Conservation (phyloP, 2,797 vertebrate genomes). For the Myoxocephalus aenaeus region DNA sequence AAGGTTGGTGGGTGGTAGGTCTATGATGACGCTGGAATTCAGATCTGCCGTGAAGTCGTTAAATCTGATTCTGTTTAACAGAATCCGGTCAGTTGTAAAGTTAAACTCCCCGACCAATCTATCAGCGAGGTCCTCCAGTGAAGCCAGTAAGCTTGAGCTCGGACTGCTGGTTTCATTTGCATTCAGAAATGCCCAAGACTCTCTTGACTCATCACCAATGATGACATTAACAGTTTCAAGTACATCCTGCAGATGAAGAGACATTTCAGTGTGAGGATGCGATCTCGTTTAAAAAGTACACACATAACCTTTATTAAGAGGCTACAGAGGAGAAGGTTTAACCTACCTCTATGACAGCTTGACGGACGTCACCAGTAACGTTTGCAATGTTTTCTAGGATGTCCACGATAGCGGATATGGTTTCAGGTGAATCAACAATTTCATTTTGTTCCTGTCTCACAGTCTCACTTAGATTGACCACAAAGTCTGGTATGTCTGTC, state of each 20-base stretch:
- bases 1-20: constrained; percentile 53
- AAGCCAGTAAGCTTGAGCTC: constrained; percentile 82
- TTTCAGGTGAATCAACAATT: constrained; percentile 71
- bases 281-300: background rate
- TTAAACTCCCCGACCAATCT: constrained; percentile 19
- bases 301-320: background rate
- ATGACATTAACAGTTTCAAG: constrained; percentile 83
- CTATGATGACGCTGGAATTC: constrained; percentile 76
- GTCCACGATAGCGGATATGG: constrained; percentile 79
- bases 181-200: constrained; percentile 82
- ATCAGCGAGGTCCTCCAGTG: constrained; percentile 81
- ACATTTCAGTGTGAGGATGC: background rate
- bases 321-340: background rate
- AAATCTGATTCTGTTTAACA: constrained; percentile 67
- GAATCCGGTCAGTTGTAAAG: constrained; percentile 60
- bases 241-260: constrained; percentile 80
- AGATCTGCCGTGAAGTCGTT: constrained; percentile 53
- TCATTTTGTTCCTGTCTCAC: background rate
- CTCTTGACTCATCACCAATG: constrained; percentile 37
- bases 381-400: constrained; percentile 82
- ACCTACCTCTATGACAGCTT: constrained; percentile 65
- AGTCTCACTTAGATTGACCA: constrained; percentile 45
- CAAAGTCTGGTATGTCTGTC: constrained; percentile 58
- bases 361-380: background rate
- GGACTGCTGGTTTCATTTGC: constrained; percentile 42